A percentile compares a stretch with the other conserved stretches of the same genome.
Evolutionary conservation across 2,113 vertebrate species (phyloP).

Genomic region (Apus apus): DNA sequence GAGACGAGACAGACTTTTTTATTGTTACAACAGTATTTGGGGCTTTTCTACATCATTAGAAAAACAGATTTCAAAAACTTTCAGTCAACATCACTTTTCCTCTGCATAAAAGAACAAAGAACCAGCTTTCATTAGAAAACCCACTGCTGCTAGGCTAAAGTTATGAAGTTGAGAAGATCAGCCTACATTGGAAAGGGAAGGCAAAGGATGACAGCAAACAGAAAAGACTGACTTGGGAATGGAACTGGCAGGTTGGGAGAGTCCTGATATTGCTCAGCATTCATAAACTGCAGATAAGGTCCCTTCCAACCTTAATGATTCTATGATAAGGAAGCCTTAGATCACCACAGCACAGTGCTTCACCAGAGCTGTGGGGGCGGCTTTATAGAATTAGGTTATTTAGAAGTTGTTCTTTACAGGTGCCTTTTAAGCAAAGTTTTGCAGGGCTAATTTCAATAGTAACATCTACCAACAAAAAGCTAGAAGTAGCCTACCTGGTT

Average conservation of each 20-base stretch:
- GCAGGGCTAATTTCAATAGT: not conserved
- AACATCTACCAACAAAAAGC: not conserved
- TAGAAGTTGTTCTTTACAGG: not conserved
- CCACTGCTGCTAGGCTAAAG: not conserved
- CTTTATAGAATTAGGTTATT: not conserved
- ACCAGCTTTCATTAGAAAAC: not conserved
- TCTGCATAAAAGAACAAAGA: not conserved
- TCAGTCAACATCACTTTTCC: not conserved
- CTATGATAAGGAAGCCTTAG: not conserved
- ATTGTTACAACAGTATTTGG: not conserved
- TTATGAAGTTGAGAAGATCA: not conserved
- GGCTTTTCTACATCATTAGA: not conserved
- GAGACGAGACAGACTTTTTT: fast-evolving
- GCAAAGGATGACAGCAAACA: not conserved
- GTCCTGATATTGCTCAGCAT: not conserved
- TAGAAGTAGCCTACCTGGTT: not conserved
- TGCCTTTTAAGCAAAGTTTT: not conserved
- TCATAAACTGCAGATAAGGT: not conserved
- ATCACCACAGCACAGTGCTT: not conserved
- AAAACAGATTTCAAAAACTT: not conserved
- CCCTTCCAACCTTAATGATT: too few relatives aligned
- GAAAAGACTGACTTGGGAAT: not conserved
- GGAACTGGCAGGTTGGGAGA: not conserved
- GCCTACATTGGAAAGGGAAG: not conserved
- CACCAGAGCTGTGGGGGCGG: not conserved